Conservation (phyloP, 1,140 invertebrate species). For the Apocrypta bakeri region DNA sequence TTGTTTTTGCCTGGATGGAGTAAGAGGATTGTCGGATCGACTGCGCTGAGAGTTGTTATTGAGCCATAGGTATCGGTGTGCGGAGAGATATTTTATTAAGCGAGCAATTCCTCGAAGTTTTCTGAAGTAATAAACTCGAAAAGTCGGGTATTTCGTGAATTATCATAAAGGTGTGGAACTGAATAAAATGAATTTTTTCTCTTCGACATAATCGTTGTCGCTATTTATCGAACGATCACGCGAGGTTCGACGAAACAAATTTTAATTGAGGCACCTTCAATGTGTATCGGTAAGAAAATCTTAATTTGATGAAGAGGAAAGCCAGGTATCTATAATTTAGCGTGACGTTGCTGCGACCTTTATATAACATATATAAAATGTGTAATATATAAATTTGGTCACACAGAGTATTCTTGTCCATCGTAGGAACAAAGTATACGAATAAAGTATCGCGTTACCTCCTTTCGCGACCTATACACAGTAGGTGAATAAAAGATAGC, state of each 20-base stretch:
- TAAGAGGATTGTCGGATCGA: neutral
- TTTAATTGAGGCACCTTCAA: neutral
- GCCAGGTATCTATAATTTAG: slow-evolving; percentile 28
- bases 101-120: too few species aligned
- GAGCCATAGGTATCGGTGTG: too few species aligned
- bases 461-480: slow-evolving; percentile 12
- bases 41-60: neutral
- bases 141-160: too few species aligned
- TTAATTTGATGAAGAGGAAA: slow-evolving; percentile 37
- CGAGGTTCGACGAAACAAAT: neutral
- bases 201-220: neutral
- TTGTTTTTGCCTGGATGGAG: neutral
- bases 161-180: too few species aligned
- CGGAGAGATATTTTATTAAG: too few species aligned
- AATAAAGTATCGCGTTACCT: slow-evolving; percentile 48
- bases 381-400: neutral
- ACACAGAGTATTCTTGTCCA: slow-evolving; percentile 8
- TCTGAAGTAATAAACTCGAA: too few species aligned
- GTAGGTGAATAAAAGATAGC: slow-evolving; percentile 32
- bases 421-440: slow-evolving; percentile 36
- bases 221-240: neutral
- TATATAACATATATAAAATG: neutral
- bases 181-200: too few species aligned
- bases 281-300: neutral
- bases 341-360: slow-evolving; percentile 4